Percentiles rank a stretch among this genome's conserved stretches.
Conservation (phyloP, 30 jellyfish, hydroid and myxozoan genomes). For the Clytia hemisphaerica region DNA sequence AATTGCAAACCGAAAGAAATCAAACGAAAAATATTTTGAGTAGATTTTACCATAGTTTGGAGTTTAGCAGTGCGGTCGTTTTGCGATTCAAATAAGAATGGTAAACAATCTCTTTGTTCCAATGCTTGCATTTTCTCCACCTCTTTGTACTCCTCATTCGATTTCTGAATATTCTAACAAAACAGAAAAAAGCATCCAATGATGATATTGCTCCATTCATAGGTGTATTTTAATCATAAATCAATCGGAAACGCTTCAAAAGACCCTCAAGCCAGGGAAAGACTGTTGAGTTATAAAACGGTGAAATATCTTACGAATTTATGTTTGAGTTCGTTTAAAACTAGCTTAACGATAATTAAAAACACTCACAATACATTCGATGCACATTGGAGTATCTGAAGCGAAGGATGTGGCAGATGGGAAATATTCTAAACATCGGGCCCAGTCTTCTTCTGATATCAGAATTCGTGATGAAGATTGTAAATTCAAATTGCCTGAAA, state of each 20-base stretch:
- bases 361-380: not conserved
- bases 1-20: too few species aligned
- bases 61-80: too few species aligned
- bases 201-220: too few species aligned
- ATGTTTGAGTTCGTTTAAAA: too few species aligned
- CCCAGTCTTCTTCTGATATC: constrained; percentile 46
- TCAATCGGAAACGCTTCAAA: too few species aligned
- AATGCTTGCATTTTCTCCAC: not conserved
- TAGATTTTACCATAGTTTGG: too few species aligned
- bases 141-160: constrained; percentile 11
- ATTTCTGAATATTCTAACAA: not conserved
- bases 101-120: constrained; percentile 15
- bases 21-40: too few species aligned
- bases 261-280: too few species aligned
- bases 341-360: not conserved
- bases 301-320: too few species aligned
- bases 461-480: constrained; percentile 29
- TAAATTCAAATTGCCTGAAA: constrained; percentile 31
- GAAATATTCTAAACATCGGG: not conserved
- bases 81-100: constrained; percentile 2
- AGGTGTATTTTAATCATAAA: too few species aligned
- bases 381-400: not conserved
- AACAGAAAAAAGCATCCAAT: not conserved
- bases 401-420: not conserved
- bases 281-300: too few species aligned